Evolutionary conservation across 2,888 invertebrate genomes (phyloP).

Genomic region (Agriotes lineatus): DNA sequence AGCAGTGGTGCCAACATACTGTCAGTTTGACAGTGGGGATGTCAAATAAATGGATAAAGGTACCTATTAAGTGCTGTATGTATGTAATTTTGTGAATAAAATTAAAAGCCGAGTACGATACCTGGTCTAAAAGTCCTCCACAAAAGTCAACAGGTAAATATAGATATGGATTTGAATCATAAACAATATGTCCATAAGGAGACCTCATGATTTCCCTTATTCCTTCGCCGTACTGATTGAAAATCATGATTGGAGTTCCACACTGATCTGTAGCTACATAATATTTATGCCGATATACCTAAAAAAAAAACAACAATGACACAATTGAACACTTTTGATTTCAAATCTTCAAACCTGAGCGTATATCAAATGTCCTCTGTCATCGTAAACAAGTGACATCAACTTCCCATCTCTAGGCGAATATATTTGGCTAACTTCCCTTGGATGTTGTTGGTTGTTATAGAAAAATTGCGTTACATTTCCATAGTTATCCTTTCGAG

Average conservation of each 20-base stretch:
- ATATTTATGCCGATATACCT: slow-evolving; percentile 90
- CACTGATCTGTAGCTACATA: slow-evolving; percentile 95
- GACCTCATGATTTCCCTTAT: slow-evolving; percentile 94
- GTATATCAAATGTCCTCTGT: slow-evolving; percentile 89
- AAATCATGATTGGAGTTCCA: slow-evolving; percentile 95
- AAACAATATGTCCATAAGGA: slow-evolving; percentile 94
- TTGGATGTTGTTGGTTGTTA: slow-evolving; percentile 85
- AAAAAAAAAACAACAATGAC: slow-evolving; percentile 50
- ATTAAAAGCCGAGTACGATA: slow-evolving; percentile 55
- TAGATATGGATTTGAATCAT: slow-evolving; percentile 94
- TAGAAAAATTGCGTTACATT: slow-evolving; percentile 98
- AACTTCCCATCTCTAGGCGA: slow-evolving; percentile 93
- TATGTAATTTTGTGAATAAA: no score
- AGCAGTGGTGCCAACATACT: no score
- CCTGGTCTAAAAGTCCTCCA: slow-evolving; percentile 92
- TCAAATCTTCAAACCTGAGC: slow-evolving; percentile 73
- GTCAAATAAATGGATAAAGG: no score
- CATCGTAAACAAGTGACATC: slow-evolving; percentile 93
- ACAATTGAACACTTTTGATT: background rate
- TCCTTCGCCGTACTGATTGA: slow-evolving; percentile 94
- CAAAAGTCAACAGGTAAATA: slow-evolving; percentile 95
- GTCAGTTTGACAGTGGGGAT: no score
- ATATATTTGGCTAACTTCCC: slow-evolving; percentile 93
- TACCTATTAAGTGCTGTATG: no score
- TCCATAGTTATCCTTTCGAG: slow-evolving; percentile 92